Evolutionary conservation across 2,113 vertebrate genomes (phyloP).

Genomic region (Stictonetta naevosa): DNA sequence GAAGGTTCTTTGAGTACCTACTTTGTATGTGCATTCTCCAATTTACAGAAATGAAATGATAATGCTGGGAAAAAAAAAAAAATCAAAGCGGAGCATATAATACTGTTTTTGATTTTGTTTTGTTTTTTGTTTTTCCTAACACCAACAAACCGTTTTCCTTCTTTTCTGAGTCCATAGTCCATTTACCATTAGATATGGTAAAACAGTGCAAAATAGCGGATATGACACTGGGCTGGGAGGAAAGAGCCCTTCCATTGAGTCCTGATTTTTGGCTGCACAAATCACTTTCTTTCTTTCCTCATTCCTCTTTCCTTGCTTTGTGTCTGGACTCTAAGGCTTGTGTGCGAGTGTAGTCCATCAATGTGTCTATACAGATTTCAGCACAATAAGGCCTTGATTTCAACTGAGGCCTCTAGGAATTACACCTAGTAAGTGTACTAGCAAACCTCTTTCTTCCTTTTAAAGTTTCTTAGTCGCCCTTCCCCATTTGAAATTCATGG

Average conservation of each 20-base stretch:
- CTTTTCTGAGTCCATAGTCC: not conserved
- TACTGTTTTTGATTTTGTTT: not conserved
- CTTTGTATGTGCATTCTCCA: not conserved
- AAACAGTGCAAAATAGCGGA: not conserved
- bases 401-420: not conserved
- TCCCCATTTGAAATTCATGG: constrained; percentile 28
- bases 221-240: not conserved
- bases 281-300: not conserved
- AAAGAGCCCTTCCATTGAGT: not conserved
- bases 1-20: constrained; percentile 27
- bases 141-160: not conserved
- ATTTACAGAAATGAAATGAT: not conserved
- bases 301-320: constrained; percentile 16
- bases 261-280: constrained; percentile 1
- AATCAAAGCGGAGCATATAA: not conserved
- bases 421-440: not conserved
- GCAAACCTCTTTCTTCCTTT: not conserved
- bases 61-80: not conserved
- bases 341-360: constrained; percentile 1
- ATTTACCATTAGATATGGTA: not conserved
- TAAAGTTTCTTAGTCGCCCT: not conserved
- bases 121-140: not conserved
- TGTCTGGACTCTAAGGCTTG: not conserved
- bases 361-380: constrained; percentile 7
- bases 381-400: constrained; percentile 35